Evolutionary conservation across 2,797 vertebrate genomes (phyloP), one percentile per base, ranked within the genome.

Genomic region (Epinephelus malabaricus): DNA sequence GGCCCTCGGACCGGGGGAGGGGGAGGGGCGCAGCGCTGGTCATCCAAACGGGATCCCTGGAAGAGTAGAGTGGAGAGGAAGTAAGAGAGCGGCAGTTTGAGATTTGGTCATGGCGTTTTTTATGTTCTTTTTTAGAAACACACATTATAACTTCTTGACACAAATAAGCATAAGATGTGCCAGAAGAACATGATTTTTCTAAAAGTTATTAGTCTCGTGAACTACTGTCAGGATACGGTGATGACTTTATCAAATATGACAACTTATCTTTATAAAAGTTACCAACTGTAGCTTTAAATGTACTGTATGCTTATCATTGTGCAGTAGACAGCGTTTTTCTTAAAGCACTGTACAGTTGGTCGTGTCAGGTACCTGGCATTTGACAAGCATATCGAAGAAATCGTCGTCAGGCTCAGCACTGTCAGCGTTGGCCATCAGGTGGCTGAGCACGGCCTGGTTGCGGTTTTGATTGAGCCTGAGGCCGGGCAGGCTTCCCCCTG

Each of bases 11-110:
- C 84, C 0, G 95, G 88, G 40, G 96, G 93, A 12, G 96, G 89
- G 10, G 98, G 98, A 27, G 97, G 97, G 21, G 98, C 97, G 64
- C 97, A 99, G 81, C 98, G 96, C 83, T 99, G 98, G 92, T 99
- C 98, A n/a, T 99, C 97, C 89, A 99, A 90, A 55, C 98, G 95
- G 34, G 98, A 98, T 1, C 98, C 97, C 98, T 99, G 56, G 8
- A 18, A 0, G 55, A 30, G 8, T n/a, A 0, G 55, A 30, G 55
- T 12, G 23, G 13, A 38, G 5, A 78, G 40, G 21, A 75, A 38
- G 27, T 27, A 64, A 11, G 34, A 60, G 4, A 11, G 17, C 0
- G 12, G 17, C 10, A 53, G 9, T 30, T 53, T 58, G 5, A 61
- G n/a, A 58, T 73, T 1, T 27, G 50, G 1, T 38, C 19, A 14